A percentile compares a stretch with the other conserved stretches of the same genome.
Evolutionary conservation across 2,113 vertebrate genomes (phyloP).

Genomic region (Ammodytes dubius): DNA sequence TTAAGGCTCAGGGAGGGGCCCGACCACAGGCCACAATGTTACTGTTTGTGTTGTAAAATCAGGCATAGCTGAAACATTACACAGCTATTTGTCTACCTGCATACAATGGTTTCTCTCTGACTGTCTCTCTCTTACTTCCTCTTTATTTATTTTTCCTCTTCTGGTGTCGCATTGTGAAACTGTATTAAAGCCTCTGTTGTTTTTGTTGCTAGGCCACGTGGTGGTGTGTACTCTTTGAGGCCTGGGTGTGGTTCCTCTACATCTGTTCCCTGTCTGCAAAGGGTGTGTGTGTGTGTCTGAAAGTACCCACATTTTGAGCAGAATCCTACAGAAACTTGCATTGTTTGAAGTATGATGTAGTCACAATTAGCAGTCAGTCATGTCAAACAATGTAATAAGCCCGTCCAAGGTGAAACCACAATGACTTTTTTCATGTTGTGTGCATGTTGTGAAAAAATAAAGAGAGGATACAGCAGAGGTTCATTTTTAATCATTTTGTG

Average conservation of each 20-base stretch:
- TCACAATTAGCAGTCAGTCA: slow-evolving; percentile 6
- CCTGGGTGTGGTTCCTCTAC: slow-evolving; percentile 75
- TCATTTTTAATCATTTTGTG: slow-evolving; percentile 18
- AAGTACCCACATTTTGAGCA: slow-evolving; percentile 47
- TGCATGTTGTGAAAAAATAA: background rate
- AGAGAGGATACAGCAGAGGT: background rate
- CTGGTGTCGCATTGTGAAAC: slow-evolving; percentile 41
- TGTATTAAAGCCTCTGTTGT: slow-evolving; percentile 63
- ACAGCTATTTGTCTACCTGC: slow-evolving; percentile 20
- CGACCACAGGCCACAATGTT: slow-evolving; percentile 34
- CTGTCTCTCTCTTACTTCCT: slow-evolving; percentile 4
- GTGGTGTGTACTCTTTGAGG: slow-evolving; percentile 50
- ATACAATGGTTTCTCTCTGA: slow-evolving; percentile 11
- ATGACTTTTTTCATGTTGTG: slow-evolving; percentile 31
- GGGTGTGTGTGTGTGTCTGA: slow-evolving; percentile 45
- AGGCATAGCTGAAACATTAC: slow-evolving; percentile 19
- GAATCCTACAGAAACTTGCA: slow-evolving; percentile 31
- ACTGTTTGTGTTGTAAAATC: background rate
- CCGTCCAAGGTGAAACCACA: slow-evolving; percentile 35
- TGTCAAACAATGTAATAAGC: slow-evolving; percentile 26
- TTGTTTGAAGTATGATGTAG: slow-evolving; percentile 21
- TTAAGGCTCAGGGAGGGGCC: slow-evolving; percentile 14
- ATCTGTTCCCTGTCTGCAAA: slow-evolving; percentile 67
- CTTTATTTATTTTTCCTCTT: slow-evolving; percentile 47
- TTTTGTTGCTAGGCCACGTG: slow-evolving; percentile 75